Evolutionary conservation across 2,888 invertebrate species (phyloP), one percentile per base, ranked within the genome.

Genomic region (Agrotis ipsilon): DNA sequence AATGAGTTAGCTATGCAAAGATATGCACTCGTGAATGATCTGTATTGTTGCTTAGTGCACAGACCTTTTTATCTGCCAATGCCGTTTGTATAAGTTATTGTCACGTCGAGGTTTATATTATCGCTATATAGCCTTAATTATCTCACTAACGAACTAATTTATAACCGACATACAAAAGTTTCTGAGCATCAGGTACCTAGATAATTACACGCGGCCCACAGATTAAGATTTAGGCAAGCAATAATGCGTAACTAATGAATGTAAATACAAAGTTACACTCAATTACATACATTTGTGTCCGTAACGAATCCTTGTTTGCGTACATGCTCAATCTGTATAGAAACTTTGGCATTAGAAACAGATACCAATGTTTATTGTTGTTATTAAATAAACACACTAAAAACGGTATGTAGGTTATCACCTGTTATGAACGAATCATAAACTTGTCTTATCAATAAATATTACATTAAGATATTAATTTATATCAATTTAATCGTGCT

Each of bases 401-500:
- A 71, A 77, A 72, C 58, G 64, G 86, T 39, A 91, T 87, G 74
- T 91, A 89, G 90, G 91, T 89, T 91, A 91, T 92, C 90, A 84
- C 78, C 66, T 75, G 68, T 73, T 85, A 86, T 88, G 87, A 90
- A 88, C 81, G 85, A 87, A 88, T 86, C 86, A 84, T 89, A 87
- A 88, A 88, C 75, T 79, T 62, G 63, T 65, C 76, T 88, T 91
- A 91, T 88, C 88, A 84, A 85, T 87, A 79, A 39, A 75, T 71
- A 76, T 66, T 65, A 70, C 65, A 75, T 77, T 79, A 84, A 79
- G 80, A 84, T 83, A 83, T 77, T 79, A 71, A 64, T 77, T 66
- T 55, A 81, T 79, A 81, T 75, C 74, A 72, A 74, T 80, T 84
- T 77, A 78, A 82, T 81, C 78, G 66, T 80, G 68, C 69, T 62